These are phyloP conservation scores for Trichogramma dendrolimi DNA, from an alignment of 2,888 invertebrate genomes.

Conservation along the genomic window DNA sequence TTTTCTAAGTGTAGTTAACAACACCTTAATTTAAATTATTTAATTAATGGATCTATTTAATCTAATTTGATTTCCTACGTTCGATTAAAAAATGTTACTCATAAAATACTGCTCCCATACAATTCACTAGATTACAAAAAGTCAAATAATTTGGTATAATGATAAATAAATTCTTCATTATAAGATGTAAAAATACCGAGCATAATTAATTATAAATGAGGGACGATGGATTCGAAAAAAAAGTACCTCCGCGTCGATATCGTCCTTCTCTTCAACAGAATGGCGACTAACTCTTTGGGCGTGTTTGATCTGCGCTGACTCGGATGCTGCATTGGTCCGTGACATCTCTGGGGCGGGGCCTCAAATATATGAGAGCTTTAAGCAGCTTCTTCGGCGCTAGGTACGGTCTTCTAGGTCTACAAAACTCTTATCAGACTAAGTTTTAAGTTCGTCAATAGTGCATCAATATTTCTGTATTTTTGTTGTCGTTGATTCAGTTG, in stretches of 20 bases:
- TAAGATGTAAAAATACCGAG: no score
- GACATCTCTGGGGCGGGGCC: constrained; percentile 30
- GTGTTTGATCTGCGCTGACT: constrained; percentile 23
- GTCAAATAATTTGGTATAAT: no score
- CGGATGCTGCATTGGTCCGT: constrained; percentile 24
- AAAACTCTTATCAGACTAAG: constrained; percentile 2
- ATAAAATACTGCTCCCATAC: no score
- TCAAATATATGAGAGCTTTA: constrained; percentile 4
- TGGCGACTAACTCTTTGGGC: constrained; percentile 32
- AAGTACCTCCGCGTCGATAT: background rate
- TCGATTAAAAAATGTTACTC: no score
- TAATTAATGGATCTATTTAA: no score
- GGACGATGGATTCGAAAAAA: no score
- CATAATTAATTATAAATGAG: no score
- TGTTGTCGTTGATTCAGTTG: background rate
- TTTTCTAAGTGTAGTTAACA: no score
- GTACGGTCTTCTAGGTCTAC: background rate
- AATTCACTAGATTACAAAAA: no score
- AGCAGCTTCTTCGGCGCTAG: background rate
- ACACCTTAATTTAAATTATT: no score
- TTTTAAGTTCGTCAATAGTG: constrained; percentile 1
- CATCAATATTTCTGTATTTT: background rate
- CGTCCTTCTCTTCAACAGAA: constrained; percentile 13
- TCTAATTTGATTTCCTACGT: no score
- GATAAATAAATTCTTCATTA: no score